Evolutionary conservation across 2,888 invertebrate species (phyloP), one percentile per base, ranked within the genome.

Genomic region (Cheilosia scutellata): DNA sequence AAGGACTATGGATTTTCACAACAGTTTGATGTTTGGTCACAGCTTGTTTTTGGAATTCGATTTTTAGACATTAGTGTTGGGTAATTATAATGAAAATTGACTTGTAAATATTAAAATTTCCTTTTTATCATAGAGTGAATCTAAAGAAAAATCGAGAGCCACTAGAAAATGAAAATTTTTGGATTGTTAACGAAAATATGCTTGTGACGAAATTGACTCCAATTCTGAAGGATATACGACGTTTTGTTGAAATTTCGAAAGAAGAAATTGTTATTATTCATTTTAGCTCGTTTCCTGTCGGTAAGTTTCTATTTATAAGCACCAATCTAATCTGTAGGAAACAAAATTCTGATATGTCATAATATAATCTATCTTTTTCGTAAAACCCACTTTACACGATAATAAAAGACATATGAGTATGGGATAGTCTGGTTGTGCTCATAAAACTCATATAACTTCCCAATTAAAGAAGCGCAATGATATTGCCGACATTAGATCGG

Each of bases 211-310:
- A 95, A 66, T 92, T 97, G 60, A 91, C 94, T 6, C 94, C 94
- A 0, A 92, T 96, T 37, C 92, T 96, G n/a, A 93, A 93, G 88
- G 95, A 96, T 91, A 94, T 97, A 13, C 94, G 94, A 88, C 93
- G 93, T 53, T 97, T 97, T 91, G 92, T 96, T 53, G 93, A 95
- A 88, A 91, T 93, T 47, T 95, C 96, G 0, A 93, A 94, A 82
- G 97, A 97, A 93, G 97, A 97, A 93, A 93, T 97, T 40, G 93
- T 97, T 9, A 94, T 97, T 82, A 91, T 97, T 62, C 97, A 97
- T 89, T 96, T 97, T 57, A 97, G 97, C 89, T 95, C 96, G 82
- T 97, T 97, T 91, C 96, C 96, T 0, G 90, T 92, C 42, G 92
- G 90, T 90, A 83, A 82, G 78, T 60, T 25, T 53, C 20, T 2